phyloP scores from a whole-genome alignment of 1,140 invertebrate species.

The Colletes latitarsis region DNA sequence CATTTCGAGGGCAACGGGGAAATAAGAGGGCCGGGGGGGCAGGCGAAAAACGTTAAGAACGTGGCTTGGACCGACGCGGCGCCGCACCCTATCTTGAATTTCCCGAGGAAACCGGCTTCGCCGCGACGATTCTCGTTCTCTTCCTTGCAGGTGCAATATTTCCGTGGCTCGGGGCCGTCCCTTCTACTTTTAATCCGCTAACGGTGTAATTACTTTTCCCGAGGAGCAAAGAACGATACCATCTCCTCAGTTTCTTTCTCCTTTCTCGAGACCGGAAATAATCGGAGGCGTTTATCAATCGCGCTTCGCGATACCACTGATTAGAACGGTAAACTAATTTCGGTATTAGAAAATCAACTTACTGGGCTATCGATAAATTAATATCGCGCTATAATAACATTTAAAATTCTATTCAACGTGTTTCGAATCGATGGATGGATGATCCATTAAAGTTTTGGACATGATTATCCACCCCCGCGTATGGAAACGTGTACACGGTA shows the following conservation, averaged over 20 bases:
- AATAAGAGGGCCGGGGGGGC: slow-evolving; percentile 27
- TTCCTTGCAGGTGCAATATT: slow-evolving; percentile 7
- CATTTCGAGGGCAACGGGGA: slow-evolving; percentile 41
- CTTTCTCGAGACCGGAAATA: background rate
- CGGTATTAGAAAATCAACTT: no score
- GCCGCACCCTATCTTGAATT: slow-evolving; percentile 1
- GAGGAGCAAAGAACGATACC: background rate
- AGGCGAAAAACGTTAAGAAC: slow-evolving; percentile 54
- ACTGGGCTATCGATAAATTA: no score
- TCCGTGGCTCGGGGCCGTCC: background rate
- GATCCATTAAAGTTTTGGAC: no score
- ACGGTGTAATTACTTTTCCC: slow-evolving; percentile 33
- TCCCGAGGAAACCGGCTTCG: background rate
- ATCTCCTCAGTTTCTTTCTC: background rate
- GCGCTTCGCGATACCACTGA: no score
- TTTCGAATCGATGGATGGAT: no score
- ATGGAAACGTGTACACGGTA: no score
- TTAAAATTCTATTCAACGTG: no score
- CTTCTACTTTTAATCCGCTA: slow-evolving; percentile 38
- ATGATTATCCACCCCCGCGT: no score
- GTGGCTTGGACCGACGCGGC: slow-evolving; percentile 10
- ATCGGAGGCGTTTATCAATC: no score
- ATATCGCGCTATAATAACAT: no score
- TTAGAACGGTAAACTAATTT: no score
- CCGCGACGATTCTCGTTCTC: slow-evolving; percentile 6